These are phyloP conservation scores for Zaprionus capensis DNA, from an alignment of 1,140 invertebrate species.

Conservation along the genomic window DNA sequence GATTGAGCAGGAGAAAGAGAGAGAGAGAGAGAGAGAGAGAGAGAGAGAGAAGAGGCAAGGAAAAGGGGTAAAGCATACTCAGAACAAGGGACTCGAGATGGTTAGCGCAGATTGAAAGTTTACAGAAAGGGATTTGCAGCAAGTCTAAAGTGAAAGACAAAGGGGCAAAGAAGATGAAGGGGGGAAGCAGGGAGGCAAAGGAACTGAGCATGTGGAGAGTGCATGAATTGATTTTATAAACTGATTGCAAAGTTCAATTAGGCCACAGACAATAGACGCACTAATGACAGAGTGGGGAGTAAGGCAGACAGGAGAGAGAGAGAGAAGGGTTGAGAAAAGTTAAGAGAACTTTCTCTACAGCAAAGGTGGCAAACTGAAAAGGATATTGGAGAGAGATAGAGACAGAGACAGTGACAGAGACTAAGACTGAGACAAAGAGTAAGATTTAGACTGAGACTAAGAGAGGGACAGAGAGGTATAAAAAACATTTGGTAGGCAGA, in stretches of 20 bases:
- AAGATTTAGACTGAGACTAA: no score
- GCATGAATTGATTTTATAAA: conserved; percentile 3
- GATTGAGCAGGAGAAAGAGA: not conserved
- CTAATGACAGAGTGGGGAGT: not conserved
- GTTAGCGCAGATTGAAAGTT: conserved; percentile 1
- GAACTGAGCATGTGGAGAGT: not conserved
- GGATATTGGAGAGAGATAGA: no score
- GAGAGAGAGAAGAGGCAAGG: not conserved
- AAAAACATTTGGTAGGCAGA: no score
- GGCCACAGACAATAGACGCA: not conserved
- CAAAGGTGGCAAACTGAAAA: no score
- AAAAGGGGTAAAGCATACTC: no score
- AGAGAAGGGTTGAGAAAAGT: no score
- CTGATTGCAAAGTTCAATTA: conserved; percentile 11
- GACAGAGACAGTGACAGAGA: not conserved
- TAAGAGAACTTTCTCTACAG: no score
- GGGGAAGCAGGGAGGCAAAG: not conserved
- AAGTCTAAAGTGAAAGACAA: not conserved
- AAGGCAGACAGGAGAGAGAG: no score
- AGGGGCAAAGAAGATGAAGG: not conserved
- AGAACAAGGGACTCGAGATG: not conserved
- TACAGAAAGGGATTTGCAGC: conserved; percentile 1
- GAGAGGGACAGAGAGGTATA: no score
- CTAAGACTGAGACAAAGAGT: no score
- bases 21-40: not conserved